Evolutionary conservation across 1,140 invertebrate genomes (phyloP).

Genomic region (Lepidurus couesii): DNA sequence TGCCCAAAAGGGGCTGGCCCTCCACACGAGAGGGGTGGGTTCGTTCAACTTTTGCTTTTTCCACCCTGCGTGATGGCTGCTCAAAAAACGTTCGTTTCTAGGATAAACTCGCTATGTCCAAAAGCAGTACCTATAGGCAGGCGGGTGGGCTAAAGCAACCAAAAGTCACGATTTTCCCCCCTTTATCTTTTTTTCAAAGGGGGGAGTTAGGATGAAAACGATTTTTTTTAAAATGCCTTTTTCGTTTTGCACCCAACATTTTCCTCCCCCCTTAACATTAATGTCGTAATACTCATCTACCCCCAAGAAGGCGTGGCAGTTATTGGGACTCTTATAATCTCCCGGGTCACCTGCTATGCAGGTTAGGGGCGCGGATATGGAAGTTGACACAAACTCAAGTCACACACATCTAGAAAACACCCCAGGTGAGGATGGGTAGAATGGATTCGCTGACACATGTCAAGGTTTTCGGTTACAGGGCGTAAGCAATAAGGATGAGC

Average conservation of each 20-base stretch:
- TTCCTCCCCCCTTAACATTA: background rate
- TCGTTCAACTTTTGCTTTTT: conserved; percentile 19
- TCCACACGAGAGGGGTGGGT: conserved; percentile 20
- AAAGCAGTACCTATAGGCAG: background rate
- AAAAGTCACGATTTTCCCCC: background rate
- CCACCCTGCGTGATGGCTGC: conserved; percentile 20
- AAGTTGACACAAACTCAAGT: background rate
- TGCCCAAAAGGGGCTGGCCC: conserved; percentile 17
- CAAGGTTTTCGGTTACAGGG: background rate
- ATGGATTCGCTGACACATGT: conserved; percentile 7
- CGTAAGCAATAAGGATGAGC: background rate
- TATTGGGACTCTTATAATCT: background rate
- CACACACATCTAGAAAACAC: background rate
- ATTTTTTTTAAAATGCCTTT: background rate
- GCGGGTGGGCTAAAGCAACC: background rate
- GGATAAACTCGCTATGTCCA: background rate
- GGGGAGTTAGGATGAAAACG: background rate
- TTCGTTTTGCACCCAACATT: background rate
- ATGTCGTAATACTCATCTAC: background rate
- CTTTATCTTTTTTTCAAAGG: background rate
- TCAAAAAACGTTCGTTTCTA: background rate
- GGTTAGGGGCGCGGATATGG: background rate
- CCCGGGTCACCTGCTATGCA: background rate
- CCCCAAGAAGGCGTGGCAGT: background rate
- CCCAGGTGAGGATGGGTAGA: background rate